Conservation (phyloP, 2,888 invertebrate genomes). For the Chouioia cunea region DNA sequence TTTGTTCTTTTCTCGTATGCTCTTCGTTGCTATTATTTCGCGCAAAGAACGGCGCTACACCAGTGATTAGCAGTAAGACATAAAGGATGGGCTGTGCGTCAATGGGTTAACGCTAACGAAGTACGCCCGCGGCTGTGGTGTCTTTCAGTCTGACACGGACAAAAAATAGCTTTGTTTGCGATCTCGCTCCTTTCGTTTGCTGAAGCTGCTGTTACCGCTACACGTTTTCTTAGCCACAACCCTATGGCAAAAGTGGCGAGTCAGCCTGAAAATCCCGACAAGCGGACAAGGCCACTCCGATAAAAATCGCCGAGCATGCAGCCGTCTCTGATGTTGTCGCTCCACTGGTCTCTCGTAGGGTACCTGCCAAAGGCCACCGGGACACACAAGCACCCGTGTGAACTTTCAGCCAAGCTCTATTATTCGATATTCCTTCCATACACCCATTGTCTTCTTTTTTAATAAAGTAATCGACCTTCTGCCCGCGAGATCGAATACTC, state of each 20-base stretch:
- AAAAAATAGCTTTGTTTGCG: constrained; percentile 9
- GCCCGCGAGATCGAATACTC: constrained; percentile 45
- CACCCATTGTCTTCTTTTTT: too few relatives aligned
- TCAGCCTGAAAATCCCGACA: constrained; percentile 41
- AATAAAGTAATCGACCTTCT: constrained; percentile 20
- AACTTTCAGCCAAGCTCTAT: too few relatives aligned
- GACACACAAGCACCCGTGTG: too few relatives aligned
- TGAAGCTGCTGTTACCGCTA: neutral
- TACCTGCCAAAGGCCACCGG: neutral
- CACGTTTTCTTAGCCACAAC: neutral
- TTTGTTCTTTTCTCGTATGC: neutral
- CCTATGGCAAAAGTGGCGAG: constrained; percentile 21
- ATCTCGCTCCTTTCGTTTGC: constrained; percentile 27
- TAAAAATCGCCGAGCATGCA: constrained; percentile 50
- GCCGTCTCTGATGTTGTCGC: constrained; percentile 2
- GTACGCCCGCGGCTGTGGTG: constrained; percentile 2
- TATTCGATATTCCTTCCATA: too few relatives aligned
- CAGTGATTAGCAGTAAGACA: neutral
- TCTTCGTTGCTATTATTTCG: constrained; percentile 6
- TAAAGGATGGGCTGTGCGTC: neutral
- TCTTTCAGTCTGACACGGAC: neutral
- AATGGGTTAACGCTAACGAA: constrained; percentile 16
- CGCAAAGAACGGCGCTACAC: neutral
- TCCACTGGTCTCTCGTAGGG: neutral
- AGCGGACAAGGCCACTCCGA: constrained; percentile 41